Evolutionary conservation across 2,888 invertebrate species (phyloP), one percentile per base, ranked within the genome.

Genomic region (Tetrapedia diversipes): DNA sequence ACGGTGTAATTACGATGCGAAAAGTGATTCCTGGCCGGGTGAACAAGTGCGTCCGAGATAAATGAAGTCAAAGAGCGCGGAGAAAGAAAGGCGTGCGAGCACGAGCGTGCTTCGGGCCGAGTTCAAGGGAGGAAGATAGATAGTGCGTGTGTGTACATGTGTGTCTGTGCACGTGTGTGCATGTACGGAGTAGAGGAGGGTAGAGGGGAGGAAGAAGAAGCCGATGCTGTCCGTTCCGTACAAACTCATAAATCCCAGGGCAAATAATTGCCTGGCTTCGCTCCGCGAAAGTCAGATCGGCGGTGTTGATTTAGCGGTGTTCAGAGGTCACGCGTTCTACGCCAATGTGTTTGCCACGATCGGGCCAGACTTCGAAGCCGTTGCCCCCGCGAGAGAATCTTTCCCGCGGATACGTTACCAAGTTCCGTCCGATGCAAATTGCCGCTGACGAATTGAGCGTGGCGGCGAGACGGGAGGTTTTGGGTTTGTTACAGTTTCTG

Each of bases 171-270:
- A 4, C 16, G 32, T 53, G 11, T 24, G 14, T 16, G n/a, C 16
- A 16, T 7, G 49, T n/a, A n/a, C n/a, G n/a, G n/a, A n/a, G n/a
- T 16, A 16, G n/a, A 24, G 39, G 6, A 56, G 6, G 19, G 16
- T 0, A 7, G 32, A 1, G 6, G 22, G 22, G 8, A 19, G 16
- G 32, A 71, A 73, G 80, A 80, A 83, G 83, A 65, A 83, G 77
- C 80, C 69, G 66, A 71, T 73, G 69, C 81, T 84, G 83, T 84
- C 83, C 80, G 78, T 78, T 77, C 77, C 83, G 82, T 82, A 82
- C 83, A 90, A 89, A 89, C 90, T 90, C 91, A 90, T 91, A 91
- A 91, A 91, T 91, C 90, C 89, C 86, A 88, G 86, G 86, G 90
- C 89, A 91, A 91, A 91, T 91, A 91, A 91, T 91, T 91, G 89